Conservation (phyloP, 2,888 invertebrate species). For the Cheilosia scutellata region DNA sequence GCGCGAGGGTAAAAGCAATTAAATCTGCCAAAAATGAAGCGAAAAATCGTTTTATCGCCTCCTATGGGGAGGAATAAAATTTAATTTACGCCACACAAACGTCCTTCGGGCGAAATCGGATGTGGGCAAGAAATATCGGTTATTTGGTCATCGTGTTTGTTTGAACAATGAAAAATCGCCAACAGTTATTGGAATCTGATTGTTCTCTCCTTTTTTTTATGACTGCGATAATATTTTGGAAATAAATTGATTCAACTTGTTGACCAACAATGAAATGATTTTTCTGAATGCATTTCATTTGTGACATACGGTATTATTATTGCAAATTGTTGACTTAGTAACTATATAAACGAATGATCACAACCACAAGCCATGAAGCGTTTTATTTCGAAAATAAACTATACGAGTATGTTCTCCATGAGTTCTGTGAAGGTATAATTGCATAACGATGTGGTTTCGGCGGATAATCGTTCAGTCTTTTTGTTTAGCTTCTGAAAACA, state of each 20-base stretch:
- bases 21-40: conserved; percentile 55
- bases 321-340: too few relatives aligned
- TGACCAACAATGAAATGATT: conserved; percentile 18
- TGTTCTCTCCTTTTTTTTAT: conserved; percentile 7
- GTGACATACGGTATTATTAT: neutral
- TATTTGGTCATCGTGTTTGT: conserved; percentile 29
- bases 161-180: conserved; percentile 42
- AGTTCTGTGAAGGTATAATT: too few relatives aligned
- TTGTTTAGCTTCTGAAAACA: too few relatives aligned
- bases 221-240: conserved; percentile 22
- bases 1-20: conserved; percentile 58
- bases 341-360: too few relatives aligned
- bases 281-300: neutral
- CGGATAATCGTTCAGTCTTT: too few relatives aligned
- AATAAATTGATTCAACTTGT: conserved; percentile 64
- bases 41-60: conserved; percentile 52
- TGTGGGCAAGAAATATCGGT: neutral
- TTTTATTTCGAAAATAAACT: too few relatives aligned
- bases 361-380: too few relatives aligned
- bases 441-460: too few relatives aligned
- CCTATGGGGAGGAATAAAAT: conserved; percentile 31
- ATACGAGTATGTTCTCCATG: too few relatives aligned
- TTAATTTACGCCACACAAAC: conserved; percentile 46
- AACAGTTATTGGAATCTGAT: conserved; percentile 50
- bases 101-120: conserved; percentile 33